Base-by-base conservation (phyloP, 2,113 vertebrate species). In the Tetrao urogallus region DNA sequence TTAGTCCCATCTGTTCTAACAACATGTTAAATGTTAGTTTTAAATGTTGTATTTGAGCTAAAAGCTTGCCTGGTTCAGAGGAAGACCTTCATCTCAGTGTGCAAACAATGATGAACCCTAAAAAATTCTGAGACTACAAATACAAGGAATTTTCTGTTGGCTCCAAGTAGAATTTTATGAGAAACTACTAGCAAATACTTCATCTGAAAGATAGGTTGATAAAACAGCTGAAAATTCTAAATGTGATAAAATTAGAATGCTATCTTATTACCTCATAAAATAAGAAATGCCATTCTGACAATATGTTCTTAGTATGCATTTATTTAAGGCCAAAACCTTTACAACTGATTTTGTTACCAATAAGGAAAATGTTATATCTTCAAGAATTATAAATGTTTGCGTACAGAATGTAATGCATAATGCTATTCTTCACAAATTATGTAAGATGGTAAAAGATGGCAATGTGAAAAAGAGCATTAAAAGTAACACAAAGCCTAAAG, bases 1-100 rank as follows among this genome's bases (percentile, higher is more conserved):
- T 94, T 77, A 74, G 48, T 58, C 36, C 75, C 77, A 58, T 94
- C 84, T 92, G 74, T 89, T 93, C 78, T 73, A 92, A 72, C 45
- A 82, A 40, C 70, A 79, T 91, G 81, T 79, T 88, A 82, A 82
- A 91, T 88, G 71, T 71, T 73, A 91, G 66, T 30, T 40, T 66
- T 50, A 54, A 80, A 30, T 42, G 11, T 52, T 58, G 38, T 57
- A 21, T 61, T 92, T 89, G 34, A 91, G 63, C 36, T 89, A 34
- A 80, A 94, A 91, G 28, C 52, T 36, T 56, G 4, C 78, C 60
- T 82, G 28, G 42, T 82, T 22, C 63, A 80, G 66, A 61, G 13
- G 10, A 13, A 77, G 64, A 36, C 56, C 70, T 90, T 92, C 38
- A 45, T 52, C 52, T 74, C 32, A 5, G 19, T 71, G n/a, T 58